A percentile compares a stretch with the other conserved stretches of the same genome.
Conservation (phyloP, 2,888 invertebrate genomes). For the Agapostemon virescens region DNA sequence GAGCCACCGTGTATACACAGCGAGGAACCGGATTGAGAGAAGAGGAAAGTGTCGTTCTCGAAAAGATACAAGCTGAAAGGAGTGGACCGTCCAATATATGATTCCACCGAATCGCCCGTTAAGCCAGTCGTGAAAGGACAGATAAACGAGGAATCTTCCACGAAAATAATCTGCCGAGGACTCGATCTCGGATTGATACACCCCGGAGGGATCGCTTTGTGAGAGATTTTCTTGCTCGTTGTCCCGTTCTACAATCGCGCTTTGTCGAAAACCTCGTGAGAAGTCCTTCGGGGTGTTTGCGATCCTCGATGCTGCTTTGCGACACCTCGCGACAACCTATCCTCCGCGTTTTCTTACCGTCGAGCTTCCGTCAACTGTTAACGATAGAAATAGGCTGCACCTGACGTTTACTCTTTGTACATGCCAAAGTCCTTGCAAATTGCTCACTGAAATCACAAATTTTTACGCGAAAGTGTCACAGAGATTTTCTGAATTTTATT, state of each 20-base stretch:
- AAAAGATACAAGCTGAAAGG: slow-evolving; percentile 59
- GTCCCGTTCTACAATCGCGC: slow-evolving; percentile 49
- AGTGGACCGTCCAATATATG: slow-evolving; percentile 68
- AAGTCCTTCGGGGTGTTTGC: slow-evolving; percentile 53
- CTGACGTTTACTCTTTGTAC: not conserved
- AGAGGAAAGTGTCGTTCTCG: slow-evolving; percentile 37
- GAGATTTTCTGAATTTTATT: too few relatives aligned
- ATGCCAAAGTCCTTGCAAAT: too few relatives aligned
- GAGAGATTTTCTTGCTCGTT: slow-evolving; percentile 52
- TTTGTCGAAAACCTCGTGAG: slow-evolving; percentile 61
- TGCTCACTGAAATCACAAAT: too few relatives aligned
- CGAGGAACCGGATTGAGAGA: not conserved
- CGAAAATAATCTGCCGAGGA: slow-evolving; percentile 74
- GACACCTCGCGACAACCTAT: not conserved
- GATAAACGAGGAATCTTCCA: slow-evolving; percentile 71
- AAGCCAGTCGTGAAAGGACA: slow-evolving; percentile 77
- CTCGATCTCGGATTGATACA: slow-evolving; percentile 74
- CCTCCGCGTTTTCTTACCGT: not conserved
- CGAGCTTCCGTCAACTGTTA: not conserved
- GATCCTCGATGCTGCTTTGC: slow-evolving; percentile 32
- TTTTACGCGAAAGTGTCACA: too few relatives aligned
- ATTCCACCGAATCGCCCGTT: slow-evolving; percentile 69
- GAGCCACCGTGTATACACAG: not conserved
- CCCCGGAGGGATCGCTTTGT: slow-evolving; percentile 67
- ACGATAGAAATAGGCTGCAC: not conserved